phyloP scores from a whole-genome alignment of 2,113 vertebrate species.

The Pygoscelis adeliae region DNA sequence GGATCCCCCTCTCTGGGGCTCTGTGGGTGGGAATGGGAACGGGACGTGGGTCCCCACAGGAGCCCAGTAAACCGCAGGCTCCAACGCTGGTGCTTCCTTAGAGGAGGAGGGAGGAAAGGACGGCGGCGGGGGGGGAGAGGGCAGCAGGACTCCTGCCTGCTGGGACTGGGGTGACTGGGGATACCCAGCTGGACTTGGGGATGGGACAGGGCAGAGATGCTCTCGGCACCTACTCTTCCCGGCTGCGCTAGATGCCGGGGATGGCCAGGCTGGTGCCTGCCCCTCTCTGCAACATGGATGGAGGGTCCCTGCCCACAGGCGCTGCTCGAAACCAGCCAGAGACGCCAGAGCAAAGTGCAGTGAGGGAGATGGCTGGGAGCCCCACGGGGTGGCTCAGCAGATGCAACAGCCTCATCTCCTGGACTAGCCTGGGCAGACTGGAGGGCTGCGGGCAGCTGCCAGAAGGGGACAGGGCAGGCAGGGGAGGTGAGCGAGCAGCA shows the following conservation, averaged over 20 bases:
- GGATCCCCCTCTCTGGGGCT: background rate
- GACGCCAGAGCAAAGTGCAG: background rate
- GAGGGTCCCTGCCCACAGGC: background rate
- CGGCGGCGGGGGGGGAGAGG: rapidly evolving
- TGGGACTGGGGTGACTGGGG: background rate
- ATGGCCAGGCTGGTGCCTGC: background rate
- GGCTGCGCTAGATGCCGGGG: background rate
- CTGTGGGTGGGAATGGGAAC: background rate
- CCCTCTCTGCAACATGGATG: background rate
- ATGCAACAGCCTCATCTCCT: background rate
- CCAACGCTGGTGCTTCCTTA: background rate
- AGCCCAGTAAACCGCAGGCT: background rate
- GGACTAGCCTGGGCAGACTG: background rate
- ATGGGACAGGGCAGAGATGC: background rate
- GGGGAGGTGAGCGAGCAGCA: background rate
- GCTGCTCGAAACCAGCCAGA: background rate
- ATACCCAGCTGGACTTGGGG: background rate
- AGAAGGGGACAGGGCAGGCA: background rate
- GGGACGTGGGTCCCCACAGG: background rate
- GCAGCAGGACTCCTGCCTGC: background rate
- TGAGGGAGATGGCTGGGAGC: background rate
- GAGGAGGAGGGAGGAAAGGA: background rate
- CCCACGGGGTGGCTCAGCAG: background rate
- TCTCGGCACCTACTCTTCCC: background rate
- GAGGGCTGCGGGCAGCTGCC: background rate